phyloP scores from a whole-genome alignment of 2,888 invertebrate species.

The Caenorhabditis sp. region DNA sequence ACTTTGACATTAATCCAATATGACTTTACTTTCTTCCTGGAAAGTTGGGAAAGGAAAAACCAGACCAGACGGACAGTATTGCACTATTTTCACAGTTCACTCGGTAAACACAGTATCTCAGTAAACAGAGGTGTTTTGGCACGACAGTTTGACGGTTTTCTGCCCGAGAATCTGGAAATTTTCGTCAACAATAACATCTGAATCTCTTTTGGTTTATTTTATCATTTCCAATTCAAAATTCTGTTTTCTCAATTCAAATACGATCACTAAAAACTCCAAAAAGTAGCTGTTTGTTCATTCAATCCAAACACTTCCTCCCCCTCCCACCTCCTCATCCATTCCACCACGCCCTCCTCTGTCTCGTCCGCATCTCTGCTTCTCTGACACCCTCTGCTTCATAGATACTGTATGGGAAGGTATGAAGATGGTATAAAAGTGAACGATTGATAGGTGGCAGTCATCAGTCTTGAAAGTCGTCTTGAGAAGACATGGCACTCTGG shows the following conservation, averaged over 20 bases:
- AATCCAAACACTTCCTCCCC: conserved; percentile 47
- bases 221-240: conserved; percentile 13
- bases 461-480: conserved; percentile 54
- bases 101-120: conserved; percentile 42
- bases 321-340: conserved; percentile 2
- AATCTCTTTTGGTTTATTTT: background rate
- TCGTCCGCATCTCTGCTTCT: conserved; percentile 44
- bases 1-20: conserved; percentile 47
- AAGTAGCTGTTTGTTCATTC: conserved; percentile 61
- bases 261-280: background rate
- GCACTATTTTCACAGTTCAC: conserved; percentile 32
- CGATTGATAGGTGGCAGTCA: conserved; percentile 55
- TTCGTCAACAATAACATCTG: conserved; percentile 9
- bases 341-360: conserved; percentile 52
- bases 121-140: no score
- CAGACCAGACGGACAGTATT: conserved; percentile 3
- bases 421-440: conserved; percentile 57
- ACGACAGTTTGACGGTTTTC: no score
- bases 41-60: conserved; percentile 44
- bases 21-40: conserved; percentile 17
- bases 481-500: conserved; percentile 53
- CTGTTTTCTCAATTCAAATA: no score
- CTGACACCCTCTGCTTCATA: conserved; percentile 38
- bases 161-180: no score
- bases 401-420: conserved; percentile 59